Base-by-base conservation (phyloP, 2,888 invertebrate genomes). In the Ormyrus rosae region DNA sequence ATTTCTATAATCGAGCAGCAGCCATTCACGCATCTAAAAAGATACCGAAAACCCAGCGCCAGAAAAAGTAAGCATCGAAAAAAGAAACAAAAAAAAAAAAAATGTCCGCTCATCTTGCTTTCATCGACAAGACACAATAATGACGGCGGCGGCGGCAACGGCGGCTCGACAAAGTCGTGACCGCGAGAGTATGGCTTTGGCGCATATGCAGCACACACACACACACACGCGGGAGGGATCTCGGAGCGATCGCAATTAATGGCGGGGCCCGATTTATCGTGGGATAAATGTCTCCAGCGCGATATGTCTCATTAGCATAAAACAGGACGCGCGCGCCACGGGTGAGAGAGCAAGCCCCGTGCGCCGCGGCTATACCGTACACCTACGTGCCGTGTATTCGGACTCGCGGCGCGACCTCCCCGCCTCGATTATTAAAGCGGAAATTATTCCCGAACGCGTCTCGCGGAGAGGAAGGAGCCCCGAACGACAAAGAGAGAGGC, bases 211-310 rank as follows among this genome's bases (percentile, higher is more conserved):
- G 50, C 61, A 50, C 75, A 71, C 70, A 61, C 34, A 46, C 10
- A 55, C 8, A 13, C 45, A 53, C 50, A 10, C 13, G 6, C 10
- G n/a, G 50, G 46, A 51, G 11, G 34, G 85, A 84, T 83, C 83
- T 81, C 84, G 82, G 63, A 34, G 83, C 86, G 85, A 85, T 85
- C 81, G 86, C 85, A 87, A 87, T 87, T 87, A 87, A 87, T 86
- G 85, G 84, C 83, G 84, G 34, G 34, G 78, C 78, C 83, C 83
- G 84, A 85, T 80, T 82, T 84, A 85, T 87, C 87, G 86, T 86
- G 87, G 86, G 87, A 87, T 88, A 88, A 86, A 87, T 87, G 87
- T 87, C 87, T 85, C 84, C 84, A 73, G 67, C 76, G 83, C 85
- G 83, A 84, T 83, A 83, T 84, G 84, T 83, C 84, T 85, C 85